A percentile compares a stretch with the other conserved stretches of the same genome.
Evolutionary conservation across 2,888 invertebrate genomes (phyloP).

Genomic region (Trilocha varians): DNA sequence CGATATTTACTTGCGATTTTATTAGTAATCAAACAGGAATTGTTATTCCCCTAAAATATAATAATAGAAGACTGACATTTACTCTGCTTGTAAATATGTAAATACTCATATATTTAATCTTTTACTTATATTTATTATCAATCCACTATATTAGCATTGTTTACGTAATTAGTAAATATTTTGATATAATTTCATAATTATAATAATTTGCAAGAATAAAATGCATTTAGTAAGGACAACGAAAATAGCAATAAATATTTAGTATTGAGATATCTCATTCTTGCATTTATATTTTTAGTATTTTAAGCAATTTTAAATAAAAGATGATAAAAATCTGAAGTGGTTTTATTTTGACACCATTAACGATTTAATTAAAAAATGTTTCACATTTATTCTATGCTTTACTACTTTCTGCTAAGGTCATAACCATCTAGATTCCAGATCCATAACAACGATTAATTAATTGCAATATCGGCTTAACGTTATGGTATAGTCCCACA

Average conservation of each 20-base stretch:
- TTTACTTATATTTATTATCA: not conserved
- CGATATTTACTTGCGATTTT: not conserved
- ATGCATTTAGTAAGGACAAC: not conserved
- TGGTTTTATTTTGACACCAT: too few relatives aligned
- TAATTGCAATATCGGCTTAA: too few relatives aligned
- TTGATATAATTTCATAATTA: not conserved
- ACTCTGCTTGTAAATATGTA: conserved; percentile 21
- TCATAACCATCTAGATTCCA: too few relatives aligned
- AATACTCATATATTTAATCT: conserved; percentile 14
- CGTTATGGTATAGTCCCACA: too few relatives aligned
- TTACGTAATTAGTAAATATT: too few relatives aligned
- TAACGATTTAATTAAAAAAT: too few relatives aligned
- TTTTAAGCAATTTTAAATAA: not conserved
- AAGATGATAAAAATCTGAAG: too few relatives aligned
- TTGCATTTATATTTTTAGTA: not conserved
- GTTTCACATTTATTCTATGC: too few relatives aligned
- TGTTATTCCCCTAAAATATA: not conserved
- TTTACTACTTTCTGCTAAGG: too few relatives aligned
- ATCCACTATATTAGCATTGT: not conserved
- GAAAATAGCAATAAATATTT: not conserved
- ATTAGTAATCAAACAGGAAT: not conserved
- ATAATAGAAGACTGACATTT: not conserved
- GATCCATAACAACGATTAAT: too few relatives aligned
- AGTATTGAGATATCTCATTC: not conserved
- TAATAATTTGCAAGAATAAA: not conserved